phyloP scores from a whole-genome alignment of 92 coral and sea anemone genomes.

The Porites lobata region DNA sequence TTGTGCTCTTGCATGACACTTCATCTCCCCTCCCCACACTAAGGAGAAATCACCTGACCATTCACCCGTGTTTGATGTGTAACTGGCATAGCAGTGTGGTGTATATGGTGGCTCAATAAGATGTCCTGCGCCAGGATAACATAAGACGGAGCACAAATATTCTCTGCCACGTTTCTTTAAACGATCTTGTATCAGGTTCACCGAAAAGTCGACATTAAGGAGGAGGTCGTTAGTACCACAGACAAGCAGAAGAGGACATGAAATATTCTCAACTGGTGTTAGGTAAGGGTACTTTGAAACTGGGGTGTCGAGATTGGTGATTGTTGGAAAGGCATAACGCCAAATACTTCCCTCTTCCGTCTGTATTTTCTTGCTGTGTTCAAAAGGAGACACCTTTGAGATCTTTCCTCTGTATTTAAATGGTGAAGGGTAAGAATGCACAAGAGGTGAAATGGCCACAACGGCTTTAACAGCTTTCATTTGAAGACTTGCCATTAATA shows the following conservation, averaged over 20 bases:
- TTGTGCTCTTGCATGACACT: slow-evolving; percentile 60
- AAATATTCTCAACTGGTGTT: slow-evolving; percentile 60
- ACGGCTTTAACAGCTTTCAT: slow-evolving; percentile 49
- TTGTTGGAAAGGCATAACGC: background rate
- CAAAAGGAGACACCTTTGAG: background rate
- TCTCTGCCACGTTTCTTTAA: slow-evolving; percentile 59
- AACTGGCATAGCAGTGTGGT: slow-evolving; percentile 48
- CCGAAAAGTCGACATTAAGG: slow-evolving; percentile 23
- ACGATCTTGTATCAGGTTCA: slow-evolving; percentile 36
- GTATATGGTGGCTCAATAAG: slow-evolving; percentile 76
- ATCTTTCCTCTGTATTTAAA: slow-evolving; percentile 38
- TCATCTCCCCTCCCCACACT: slow-evolving; percentile 63
- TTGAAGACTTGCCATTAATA: slow-evolving; percentile 55
- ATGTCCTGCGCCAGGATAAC: slow-evolving; percentile 78
- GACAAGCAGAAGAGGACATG: slow-evolving; percentile 58
- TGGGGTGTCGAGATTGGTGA: background rate
- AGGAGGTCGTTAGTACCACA: slow-evolving; percentile 62
- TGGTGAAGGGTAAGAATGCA: background rate
- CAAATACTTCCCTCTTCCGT: slow-evolving; percentile 22
- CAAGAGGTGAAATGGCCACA: slow-evolving; percentile 37
- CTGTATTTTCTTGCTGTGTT: background rate
- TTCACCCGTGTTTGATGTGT: background rate
- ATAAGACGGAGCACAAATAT: slow-evolving; percentile 46
- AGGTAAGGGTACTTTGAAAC: slow-evolving; percentile 13
- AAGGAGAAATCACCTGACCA: background rate